Evolutionary conservation across 92 coral and sea anemone genomes (phyloP), one percentile per base, ranked within the genome.

Genomic region (Porites lobata): DNA sequence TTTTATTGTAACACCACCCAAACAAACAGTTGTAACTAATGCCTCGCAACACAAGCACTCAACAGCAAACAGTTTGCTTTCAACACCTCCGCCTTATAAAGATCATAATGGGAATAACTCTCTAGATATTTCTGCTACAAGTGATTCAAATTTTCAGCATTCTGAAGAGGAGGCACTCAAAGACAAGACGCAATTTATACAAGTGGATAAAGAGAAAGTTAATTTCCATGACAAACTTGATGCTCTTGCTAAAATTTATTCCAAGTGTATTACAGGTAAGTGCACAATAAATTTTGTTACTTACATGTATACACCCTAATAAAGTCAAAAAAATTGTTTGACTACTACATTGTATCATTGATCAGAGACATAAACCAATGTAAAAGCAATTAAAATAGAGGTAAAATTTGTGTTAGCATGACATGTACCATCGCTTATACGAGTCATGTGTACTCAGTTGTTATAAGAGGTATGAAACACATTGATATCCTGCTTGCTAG

Each of bases 261-360:
- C 96, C 14, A 86, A 73, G 24, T 93, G 96, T 29, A 82, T 95
- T 50, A 86, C 70, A 76, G 98, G 98, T 95, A 12, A 79, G 94
- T 18, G 6, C 47, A 38, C 47, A 38, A 38, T 38, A 38, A 38
- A 38, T 38, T 29, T 29, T 38, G 47, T 38, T 38, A 4, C 47
- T 38, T 38, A 22, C 24, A 22, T 22, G 24, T 22, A 38, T 38
- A 38, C 47, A 38, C 47, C 47, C 6, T 38, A 38, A 38, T 38
- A 38, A 38, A 4, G 4, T 38, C 6, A 38, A 38, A 38, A 38
- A 38, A 38, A 4, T 38, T 3, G 32, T 29, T 38, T 38, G 47
- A 38, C 47, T 38, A 38, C 47, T 38, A 38, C 47, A 38, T 6
- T 38, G 47, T 38, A 38, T 38, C 47, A 38, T 38, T 38, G 47